phyloP scores from a whole-genome alignment of 1,140 invertebrate species.

The Drosophila varians region DNA sequence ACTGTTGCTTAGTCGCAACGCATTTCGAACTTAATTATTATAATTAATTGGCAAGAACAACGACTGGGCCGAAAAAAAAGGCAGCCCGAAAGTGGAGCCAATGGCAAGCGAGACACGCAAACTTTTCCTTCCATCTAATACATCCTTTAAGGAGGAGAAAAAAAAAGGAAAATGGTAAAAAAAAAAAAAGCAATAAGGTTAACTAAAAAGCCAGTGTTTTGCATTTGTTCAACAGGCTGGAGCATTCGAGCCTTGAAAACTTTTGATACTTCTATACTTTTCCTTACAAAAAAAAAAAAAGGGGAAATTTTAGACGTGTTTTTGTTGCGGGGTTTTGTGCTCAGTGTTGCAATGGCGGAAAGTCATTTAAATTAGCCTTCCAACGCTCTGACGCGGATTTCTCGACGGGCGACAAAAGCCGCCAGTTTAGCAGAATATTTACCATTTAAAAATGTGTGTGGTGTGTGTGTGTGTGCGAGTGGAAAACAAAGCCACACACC shows the following conservation, averaged over 20 bases:
- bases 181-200: neutral
- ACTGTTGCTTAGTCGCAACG: conserved; percentile 73
- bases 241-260: neutral
- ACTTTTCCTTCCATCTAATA: neutral
- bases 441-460: conserved; percentile 59
- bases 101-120: conserved; percentile 47
- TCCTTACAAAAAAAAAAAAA: neutral
- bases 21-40: conserved; percentile 80
- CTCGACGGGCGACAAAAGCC: conserved; percentile 50
- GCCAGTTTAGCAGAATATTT: conserved; percentile 59
- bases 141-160: too few species aligned
- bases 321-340: neutral
- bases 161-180: neutral
- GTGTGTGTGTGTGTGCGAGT: conserved; percentile 15
- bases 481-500: conserved; percentile 52
- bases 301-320: neutral
- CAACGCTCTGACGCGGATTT: conserved; percentile 21
- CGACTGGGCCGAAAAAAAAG: conserved; percentile 21
- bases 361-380: conserved; percentile 37
- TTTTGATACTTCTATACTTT: too few species aligned
- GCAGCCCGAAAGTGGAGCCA: conserved; percentile 26
- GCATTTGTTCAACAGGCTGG: neutral
- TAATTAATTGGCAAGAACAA: conserved; percentile 77
- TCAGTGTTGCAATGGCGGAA: conserved; percentile 20
- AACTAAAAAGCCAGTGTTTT: conserved; percentile 1